Evolutionary conservation across 2,888 invertebrate species (phyloP), one percentile per base, ranked within the genome.

Genomic region (Ryuthela nishihirai): DNA sequence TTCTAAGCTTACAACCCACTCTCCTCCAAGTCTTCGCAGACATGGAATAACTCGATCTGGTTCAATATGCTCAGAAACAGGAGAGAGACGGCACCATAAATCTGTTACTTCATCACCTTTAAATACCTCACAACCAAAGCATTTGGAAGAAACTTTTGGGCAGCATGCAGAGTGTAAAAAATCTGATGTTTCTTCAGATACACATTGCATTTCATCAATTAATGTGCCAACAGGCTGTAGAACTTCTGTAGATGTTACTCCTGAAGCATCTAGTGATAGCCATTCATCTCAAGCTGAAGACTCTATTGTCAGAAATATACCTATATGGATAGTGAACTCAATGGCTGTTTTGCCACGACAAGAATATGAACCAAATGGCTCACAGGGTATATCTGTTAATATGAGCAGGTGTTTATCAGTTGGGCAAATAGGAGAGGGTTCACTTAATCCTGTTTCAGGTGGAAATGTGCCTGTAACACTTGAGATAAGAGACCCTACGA

Each of bases 61-160:
- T 18, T 63, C 63, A 25, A 56, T 63, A 12, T 63, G 63, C 36
- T 63, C 63, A 5, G 63, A 63, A 35, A 63, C 63, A 6, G 63
- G 63, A 36, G 63, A 63, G 23, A 38, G 63, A 4, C 32, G 62
- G 7, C 48, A 62, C 36, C 62, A 60, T 34, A 39, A 50, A 2
- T 58, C 56, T 20, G 56, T 52, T 12, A 52, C 50, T 2, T 59
- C 59, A 7, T 59, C 59, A 12, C 59, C 59, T 15, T 12, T n/a
- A n/a, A n/a, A n/a, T n/a, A n/a, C n/a, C n/a, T n/a, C n/a, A n/a
- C n/a, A n/a, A n/a, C n/a, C n/a, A n/a, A n/a, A n/a, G n/a, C n/a
- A n/a, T n/a, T n/a, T n/a, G n/a, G n/a, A n/a, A n/a, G n/a, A n/a
- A n/a, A n/a, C n/a, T n/a, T n/a, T n/a, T n/a, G n/a, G n/a, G n/a